A percentile compares a stretch with the other conserved stretches of the same genome.
Conservation (phyloP, 2,797 vertebrate genomes). For the Alcedo quadribrachys region DNA sequence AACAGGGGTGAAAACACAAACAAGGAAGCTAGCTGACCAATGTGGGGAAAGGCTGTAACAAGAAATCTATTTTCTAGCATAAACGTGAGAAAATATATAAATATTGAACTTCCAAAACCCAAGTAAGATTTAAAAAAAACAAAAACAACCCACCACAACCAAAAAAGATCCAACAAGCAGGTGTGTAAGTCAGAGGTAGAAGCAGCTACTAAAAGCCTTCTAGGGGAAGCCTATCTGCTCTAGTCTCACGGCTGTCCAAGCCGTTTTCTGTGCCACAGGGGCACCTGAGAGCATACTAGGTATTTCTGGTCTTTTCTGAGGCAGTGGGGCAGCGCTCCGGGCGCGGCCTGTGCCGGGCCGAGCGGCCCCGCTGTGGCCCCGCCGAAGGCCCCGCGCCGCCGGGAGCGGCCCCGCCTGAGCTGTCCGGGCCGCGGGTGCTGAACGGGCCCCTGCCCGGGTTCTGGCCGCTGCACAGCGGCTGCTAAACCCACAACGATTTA, state of each 20-base stretch:
- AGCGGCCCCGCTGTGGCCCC: too few species aligned
- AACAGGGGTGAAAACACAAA: neutral
- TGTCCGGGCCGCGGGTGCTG: slow-evolving; percentile 56
- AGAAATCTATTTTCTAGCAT: neutral
- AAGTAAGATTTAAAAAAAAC: neutral
- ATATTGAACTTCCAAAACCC: neutral
- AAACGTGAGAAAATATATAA: neutral
- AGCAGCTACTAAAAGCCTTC: neutral
- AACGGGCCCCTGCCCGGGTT: neutral
- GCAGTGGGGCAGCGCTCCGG: neutral
- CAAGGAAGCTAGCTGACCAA: neutral
- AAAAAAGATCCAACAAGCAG: neutral
- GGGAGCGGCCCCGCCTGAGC: neutral
- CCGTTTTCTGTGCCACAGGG: neutral
- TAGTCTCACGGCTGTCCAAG: neutral
- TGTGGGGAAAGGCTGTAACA: neutral
- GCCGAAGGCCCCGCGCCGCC: too few species aligned
- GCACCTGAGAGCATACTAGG: neutral
- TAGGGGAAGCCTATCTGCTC: neutral
- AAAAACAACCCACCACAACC: neutral
- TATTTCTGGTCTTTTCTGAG: rapidly evolving
- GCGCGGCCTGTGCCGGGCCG: too few species aligned
- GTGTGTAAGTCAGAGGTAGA: neutral
- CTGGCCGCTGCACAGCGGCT: rapidly evolving
- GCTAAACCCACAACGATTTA: rapidly evolving